Evolutionary conservation across 1,140 invertebrate genomes (phyloP), one percentile per base, ranked within the genome.

Genomic region (Heliconius himera): DNA sequence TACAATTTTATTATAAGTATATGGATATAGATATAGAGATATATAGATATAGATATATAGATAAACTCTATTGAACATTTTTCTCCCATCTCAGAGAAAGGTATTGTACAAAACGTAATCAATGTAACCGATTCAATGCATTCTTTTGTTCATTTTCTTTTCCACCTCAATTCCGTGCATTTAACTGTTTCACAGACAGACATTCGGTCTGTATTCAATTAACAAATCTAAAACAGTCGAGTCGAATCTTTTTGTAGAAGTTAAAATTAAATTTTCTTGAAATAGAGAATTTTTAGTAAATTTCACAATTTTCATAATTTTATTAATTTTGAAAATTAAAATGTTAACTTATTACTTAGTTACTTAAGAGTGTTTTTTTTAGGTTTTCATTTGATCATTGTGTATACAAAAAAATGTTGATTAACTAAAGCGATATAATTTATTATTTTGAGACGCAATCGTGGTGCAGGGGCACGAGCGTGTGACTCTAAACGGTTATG

Each of bases 121-220:
- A 66, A 66, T 66, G 60, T 66, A 66, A 66, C 60, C 3, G 60
- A 66, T 29, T 26, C 60, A 66, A 13, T 18, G 22, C 13, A n/a
- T n/a, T n/a, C n/a, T 66, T 66, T 66, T 66, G 26, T 66, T 66
- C 60, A 29, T 66, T 66, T 66, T 66, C 60, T 66, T 66, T 66
- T 66, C 60, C 26, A 66, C 60, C 22, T 66, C 60, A 66, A 66
- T 66, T n/a, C 26, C 60, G 60, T 66, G 29, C 60, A 16, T 16
- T 66, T 66, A 66, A 66, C 60, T 16, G 60, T 66, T 66, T 29
- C 60, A 66, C 60, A 66, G 60, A 66, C 60, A 66, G 60, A 66
- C 60, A 29, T 26, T 66, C 60, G 60, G 60, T 66, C 26, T 66
- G 60, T 66, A 66, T 66, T 66, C 60, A 66, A 66, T 66, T 66